These are phyloP conservation scores for Leptobrachium leishanense DNA, from an alignment of 2,113 vertebrate genomes.

Conservation along the genomic window DNA sequence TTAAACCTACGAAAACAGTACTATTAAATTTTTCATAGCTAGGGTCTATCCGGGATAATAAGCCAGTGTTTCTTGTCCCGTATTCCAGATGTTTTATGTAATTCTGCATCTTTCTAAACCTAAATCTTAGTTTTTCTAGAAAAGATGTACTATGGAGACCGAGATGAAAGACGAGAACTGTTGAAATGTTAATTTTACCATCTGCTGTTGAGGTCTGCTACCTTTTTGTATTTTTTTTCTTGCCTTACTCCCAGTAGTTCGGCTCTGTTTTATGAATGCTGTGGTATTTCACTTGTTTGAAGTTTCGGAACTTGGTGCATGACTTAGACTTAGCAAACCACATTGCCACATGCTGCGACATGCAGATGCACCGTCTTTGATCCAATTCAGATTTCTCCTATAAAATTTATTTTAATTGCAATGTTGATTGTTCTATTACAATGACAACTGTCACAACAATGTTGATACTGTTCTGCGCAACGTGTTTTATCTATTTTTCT, in stretches of 20 bases:
- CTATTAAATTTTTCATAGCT: conserved; percentile 97
- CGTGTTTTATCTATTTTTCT: not conserved
- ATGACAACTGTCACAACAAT: conserved; percentile 30
- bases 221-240: conserved; percentile 81
- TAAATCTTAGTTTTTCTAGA: conserved; percentile 76
- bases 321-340: conserved; percentile 82
- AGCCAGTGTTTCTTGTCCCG: conserved; percentile 90
- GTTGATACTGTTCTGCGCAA: conserved; percentile 8
- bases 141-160: conserved; percentile 84
- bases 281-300: conserved; percentile 93
- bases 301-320: conserved; percentile 79
- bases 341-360: conserved; percentile 71
- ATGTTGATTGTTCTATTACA: conserved; percentile 24
- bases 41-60: conserved; percentile 91
- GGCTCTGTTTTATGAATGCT: conserved; percentile 94
- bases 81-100: conserved; percentile 96
- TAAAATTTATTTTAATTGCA: conserved; percentile 41
- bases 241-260: conserved; percentile 86
- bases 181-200: conserved; percentile 99
- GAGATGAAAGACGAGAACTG: conserved; percentile 94
- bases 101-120: conserved; percentile 86
- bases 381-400: conserved; percentile 49
- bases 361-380: conserved; percentile 63
- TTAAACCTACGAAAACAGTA: conserved; percentile 93
- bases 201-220: conserved; percentile 95